Evolutionary conservation across 2,888 invertebrate genomes (phyloP), one percentile per base, ranked within the genome.

Genomic region (Argyresthia goedartella): DNA sequence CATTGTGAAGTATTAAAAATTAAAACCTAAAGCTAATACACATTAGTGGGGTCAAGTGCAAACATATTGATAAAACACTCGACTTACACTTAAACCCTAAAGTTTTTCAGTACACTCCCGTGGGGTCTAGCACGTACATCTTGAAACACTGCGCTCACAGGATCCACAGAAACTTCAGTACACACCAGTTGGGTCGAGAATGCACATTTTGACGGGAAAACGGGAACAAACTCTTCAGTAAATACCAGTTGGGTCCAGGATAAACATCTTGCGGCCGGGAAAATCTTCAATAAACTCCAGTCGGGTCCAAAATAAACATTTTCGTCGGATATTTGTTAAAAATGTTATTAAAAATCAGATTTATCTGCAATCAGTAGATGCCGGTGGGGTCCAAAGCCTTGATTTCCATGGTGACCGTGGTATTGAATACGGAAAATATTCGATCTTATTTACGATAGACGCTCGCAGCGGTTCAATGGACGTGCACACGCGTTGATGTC

Each of bases 381-480:
- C 85, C 85, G 59, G 86, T 86, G 54, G 86, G 86, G 62, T 86
- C 86, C 70, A 86, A 69, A 73, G 81, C 76, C 62, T 82, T 81
- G 73, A 79, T 73, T 60, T 76, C 81, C 85, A 85, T 85, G 60
- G 57, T 71, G 69, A 66, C 60, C 69, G 65, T 63, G 60, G 35
- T 39, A 11, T 63, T 39, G 58, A 54, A 59, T 54, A 57, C 70
- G 73, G 69, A 74, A 74, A 73, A 69, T 64, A 66, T 73, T 81
- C 84, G 84, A 84, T 82, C 72, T 84, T 81, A 72, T 78, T 82
- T 81, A 79, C 84, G 84, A 76, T 70, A 63, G 63, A 59, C 60
- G 53, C 33, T 16, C 13, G 52, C 44, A 45, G 48, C 43, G 49
- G 42, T 14, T 10, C 58, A 60, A 69, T 65, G 62, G 63, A 68